Evolutionary conservation across 1,140 invertebrate genomes (phyloP).

Genomic region (Bombus haemorrhoidalis): DNA sequence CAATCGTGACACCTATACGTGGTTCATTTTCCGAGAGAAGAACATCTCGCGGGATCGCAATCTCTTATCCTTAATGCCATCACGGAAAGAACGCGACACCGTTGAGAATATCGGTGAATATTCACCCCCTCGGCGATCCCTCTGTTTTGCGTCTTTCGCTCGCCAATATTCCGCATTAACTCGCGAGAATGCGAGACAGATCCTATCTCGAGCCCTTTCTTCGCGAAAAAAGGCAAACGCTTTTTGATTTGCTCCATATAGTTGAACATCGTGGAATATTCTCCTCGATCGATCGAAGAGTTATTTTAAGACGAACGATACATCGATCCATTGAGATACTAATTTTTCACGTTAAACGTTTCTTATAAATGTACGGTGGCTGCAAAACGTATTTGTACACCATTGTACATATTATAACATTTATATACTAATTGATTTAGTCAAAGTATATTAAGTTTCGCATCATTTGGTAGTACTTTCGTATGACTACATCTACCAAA

Average conservation of each 20-base stretch:
- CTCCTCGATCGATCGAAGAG: not conserved
- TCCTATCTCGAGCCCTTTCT: not conserved
- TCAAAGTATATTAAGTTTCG: too few relatives aligned
- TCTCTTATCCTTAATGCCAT: constrained; percentile 42
- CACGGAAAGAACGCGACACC: constrained; percentile 36
- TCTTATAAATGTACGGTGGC: too few relatives aligned
- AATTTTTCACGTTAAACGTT: too few relatives aligned
- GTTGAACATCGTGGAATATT: not conserved
- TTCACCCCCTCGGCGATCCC: not conserved
- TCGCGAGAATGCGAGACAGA: not conserved
- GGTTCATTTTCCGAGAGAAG: constrained; percentile 39
- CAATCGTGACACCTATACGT: constrained; percentile 40
- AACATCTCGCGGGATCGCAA: constrained; percentile 12
- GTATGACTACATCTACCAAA: too few relatives aligned
- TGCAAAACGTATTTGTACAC: too few relatives aligned
- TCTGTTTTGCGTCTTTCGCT: not conserved
- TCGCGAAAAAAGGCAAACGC: not conserved
- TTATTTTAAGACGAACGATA: not conserved
- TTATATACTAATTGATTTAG: too few relatives aligned
- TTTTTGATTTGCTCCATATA: not conserved
- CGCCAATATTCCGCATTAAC: not conserved
- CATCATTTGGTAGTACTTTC: too few relatives aligned
- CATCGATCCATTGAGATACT: not conserved
- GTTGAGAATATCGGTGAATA: constrained; percentile 1
- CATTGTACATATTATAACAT: too few relatives aligned